Base-by-base conservation (phyloP, 2,797 vertebrate genomes). In the Halcyon badia region DNA sequence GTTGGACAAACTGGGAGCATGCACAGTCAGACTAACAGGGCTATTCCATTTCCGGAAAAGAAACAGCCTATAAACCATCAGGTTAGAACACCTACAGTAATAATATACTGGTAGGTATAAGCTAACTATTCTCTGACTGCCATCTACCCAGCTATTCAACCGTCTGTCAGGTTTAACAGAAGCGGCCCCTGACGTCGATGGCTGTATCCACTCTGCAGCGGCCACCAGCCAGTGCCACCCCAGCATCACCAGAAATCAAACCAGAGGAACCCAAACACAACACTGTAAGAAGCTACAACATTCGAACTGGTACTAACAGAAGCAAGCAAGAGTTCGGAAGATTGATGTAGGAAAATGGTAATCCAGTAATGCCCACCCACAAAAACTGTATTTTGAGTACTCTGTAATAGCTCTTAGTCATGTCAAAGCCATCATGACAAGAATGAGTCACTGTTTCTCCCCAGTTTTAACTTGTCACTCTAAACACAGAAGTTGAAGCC, bases 1-100 rank as follows among this genome's bases (percentile, higher is more conserved):
- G 20, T 21, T 68, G 37, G 84, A 26, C n/a, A 35, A 39, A 41
- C 56, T 28, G 0, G 0, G 4, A 58, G 78, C 12, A 0, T 1
- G 6, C 68, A 6, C 64, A 35, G 30, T 44, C 35, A 14, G 28
- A 35, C 54, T 33, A 61, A 20, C 22, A 16, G 17, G 16, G 41
- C 56, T 73, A 52, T 16, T 71, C 25, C 31, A 41, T 5, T 58
- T 72, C 68, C 1, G 0, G 48, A 80, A 85, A 11, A 66, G 37
- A 49, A 94, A 71, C 21, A 31, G 49, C 54, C 57, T 31, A 28
- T 37, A 88, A 71, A 68, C 41, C 75, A 65, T 6, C 31, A 52
- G 48, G 30, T 52, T 79, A 35, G 57, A 17, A 35, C 9, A 48
- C 41, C 48, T 44, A 30, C 41, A 75, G 41, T 18, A 86, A 81